These are phyloP conservation scores for Valencia hispanica DNA, from an alignment of 2,797 vertebrate species.

Conservation along the genomic window DNA sequence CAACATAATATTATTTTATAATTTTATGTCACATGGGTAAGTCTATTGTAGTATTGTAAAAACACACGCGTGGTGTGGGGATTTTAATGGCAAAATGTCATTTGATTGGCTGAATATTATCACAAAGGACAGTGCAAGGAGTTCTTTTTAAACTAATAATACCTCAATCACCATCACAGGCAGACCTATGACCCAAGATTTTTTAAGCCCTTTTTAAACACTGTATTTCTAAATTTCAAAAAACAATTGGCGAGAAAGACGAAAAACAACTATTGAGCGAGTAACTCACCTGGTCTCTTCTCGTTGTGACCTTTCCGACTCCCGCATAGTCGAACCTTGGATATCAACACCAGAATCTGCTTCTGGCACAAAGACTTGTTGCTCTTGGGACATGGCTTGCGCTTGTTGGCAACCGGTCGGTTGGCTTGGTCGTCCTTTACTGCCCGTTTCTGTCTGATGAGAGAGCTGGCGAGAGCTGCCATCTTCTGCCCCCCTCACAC, in stretches of 20 bases:
- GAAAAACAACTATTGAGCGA: slow-evolving; percentile 12
- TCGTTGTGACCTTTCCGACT: slow-evolving; percentile 83
- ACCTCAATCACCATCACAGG: background rate
- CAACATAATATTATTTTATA: background rate
- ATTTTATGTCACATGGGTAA: slow-evolving; percentile 14
- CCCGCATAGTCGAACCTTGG: slow-evolving; percentile 90
- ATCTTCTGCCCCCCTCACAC: slow-evolving; percentile 87
- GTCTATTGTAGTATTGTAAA: background rate
- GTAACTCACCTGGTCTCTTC: slow-evolving; percentile 85
- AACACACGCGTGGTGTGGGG: background rate
- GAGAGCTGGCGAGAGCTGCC: slow-evolving; percentile 92
- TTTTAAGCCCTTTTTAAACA: background rate
- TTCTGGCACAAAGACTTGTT: slow-evolving; percentile 95
- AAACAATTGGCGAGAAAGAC: background rate
- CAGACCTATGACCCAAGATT: background rate
- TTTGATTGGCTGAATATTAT: background rate
- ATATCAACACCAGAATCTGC: slow-evolving; percentile 90
- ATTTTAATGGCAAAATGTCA: background rate
- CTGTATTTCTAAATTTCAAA: background rate
- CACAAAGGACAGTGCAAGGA: background rate
- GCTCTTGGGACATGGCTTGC: slow-evolving; percentile 89
- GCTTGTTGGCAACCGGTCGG: slow-evolving; percentile 86
- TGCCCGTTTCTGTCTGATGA: slow-evolving; percentile 93
- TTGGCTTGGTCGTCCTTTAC: slow-evolving; percentile 87
- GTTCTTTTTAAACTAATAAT: background rate